phyloP scores from a whole-genome alignment of 1,140 invertebrate species.

The Zeugodacus cucurbitae region DNA sequence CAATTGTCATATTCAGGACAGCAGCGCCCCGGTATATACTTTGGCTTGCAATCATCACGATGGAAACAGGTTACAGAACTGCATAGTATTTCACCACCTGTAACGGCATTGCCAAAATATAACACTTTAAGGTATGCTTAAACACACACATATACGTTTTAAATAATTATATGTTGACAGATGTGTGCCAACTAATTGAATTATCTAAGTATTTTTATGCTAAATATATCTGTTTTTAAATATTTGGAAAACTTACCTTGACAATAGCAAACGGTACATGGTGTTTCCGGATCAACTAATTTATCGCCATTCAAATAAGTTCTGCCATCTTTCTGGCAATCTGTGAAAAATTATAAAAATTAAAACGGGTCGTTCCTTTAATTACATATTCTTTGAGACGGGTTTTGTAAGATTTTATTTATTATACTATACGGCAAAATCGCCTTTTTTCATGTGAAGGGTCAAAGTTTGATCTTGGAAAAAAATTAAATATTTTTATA shows the following conservation, averaged over 20 bases:
- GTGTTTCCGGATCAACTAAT: slow-evolving; percentile 74
- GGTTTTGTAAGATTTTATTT: too few relatives aligned
- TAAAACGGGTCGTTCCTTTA: neutral
- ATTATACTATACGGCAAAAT: too few relatives aligned
- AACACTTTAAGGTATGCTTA: neutral
- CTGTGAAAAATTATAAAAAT: slow-evolving; percentile 63
- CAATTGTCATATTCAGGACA: slow-evolving; percentile 85
- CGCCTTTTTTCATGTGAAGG: too few relatives aligned
- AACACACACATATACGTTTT: neutral
- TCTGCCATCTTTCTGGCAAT: slow-evolving; percentile 80
- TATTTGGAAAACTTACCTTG: slow-evolving; percentile 67
- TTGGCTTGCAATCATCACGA: slow-evolving; percentile 77
- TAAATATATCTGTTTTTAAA: too few relatives aligned
- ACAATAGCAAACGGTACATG: slow-evolving; percentile 83
- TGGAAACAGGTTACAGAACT: slow-evolving; percentile 79
- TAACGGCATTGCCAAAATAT: slow-evolving; percentile 41
- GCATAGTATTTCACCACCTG: slow-evolving; percentile 78
- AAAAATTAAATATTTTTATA: too few relatives aligned
- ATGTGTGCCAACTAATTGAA: too few relatives aligned
- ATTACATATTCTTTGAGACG: too few relatives aligned
- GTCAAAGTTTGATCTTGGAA: too few relatives aligned
- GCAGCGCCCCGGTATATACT: slow-evolving; percentile 76
- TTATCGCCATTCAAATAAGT: slow-evolving; percentile 81
- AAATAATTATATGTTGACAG: too few relatives aligned
- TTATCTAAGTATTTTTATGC: too few relatives aligned